Percentiles rank a stretch among this genome's conserved stretches.
These are phyloP conservation scores for Strigamia crassipes DNA, from an alignment of 2,888 invertebrate species.

Conservation along the genomic window DNA sequence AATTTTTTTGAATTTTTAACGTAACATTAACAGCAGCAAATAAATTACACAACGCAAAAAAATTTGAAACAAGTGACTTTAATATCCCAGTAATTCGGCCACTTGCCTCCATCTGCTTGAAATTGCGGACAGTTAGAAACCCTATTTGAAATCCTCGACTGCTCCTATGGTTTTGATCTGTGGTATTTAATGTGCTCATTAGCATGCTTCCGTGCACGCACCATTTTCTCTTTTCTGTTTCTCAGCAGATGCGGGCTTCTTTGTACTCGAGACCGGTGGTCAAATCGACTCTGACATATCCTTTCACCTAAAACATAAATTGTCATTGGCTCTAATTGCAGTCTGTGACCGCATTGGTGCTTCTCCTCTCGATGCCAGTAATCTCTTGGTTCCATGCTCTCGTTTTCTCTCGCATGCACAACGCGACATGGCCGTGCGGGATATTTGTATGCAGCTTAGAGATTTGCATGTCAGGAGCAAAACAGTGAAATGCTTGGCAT, in stretches of 20 bases:
- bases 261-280: conserved; percentile 14
- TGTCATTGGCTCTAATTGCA: conserved; percentile 37
- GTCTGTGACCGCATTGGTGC: conserved; percentile 27
- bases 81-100: background rate
- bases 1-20: too few relatives aligned
- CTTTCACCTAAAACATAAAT: conserved; percentile 37
- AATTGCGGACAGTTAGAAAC: conserved; percentile 29
- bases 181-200: conserved; percentile 34
- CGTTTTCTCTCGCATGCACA: background rate
- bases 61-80: background rate
- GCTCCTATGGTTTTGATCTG: conserved; percentile 30
- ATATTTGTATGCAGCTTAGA: conserved; percentile 34
- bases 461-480: conserved; percentile 23
- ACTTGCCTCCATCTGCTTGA: conserved; percentile 25
- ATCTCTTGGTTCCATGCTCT: background rate
- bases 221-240: background rate
- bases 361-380: background rate
- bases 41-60: background rate
- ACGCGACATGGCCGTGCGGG: background rate
- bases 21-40: too few relatives aligned
- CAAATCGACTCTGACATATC: conserved; percentile 28
- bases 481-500: conserved; percentile 25
- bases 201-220: conserved; percentile 37
- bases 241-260: conserved; percentile 11
- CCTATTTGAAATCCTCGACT: conserved; percentile 31